phyloP scores from a whole-genome alignment of 2,888 invertebrate genomes.

The Griposia aprilina region DNA sequence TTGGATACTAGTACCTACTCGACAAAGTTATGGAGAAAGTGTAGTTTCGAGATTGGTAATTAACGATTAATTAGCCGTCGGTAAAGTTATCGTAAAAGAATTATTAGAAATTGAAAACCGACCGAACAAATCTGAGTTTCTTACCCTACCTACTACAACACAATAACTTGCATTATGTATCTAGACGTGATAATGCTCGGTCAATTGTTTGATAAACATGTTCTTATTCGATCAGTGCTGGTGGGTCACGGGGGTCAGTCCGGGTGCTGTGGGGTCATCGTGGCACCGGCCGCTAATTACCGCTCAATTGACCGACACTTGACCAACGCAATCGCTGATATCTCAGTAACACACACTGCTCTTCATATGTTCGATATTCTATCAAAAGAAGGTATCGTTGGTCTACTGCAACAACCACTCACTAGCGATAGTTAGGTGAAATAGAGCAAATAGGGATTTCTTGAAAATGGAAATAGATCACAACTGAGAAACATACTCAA shows the following conservation, averaged over 20 bases:
- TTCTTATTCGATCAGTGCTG: not conserved
- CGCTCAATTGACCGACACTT: slow-evolving; percentile 70
- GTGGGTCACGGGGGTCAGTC: slow-evolving; percentile 12
- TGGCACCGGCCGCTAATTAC: slow-evolving; percentile 67
- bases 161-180: not conserved
- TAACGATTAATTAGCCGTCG: slow-evolving; percentile 6
- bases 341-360: slow-evolving; percentile 11
- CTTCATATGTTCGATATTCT: slow-evolving; percentile 2
- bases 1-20: not conserved
- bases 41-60: not conserved
- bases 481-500: too few relatives aligned
- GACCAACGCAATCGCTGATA: slow-evolving; percentile 48
- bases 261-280: slow-evolving; percentile 1
- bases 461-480: not conserved
- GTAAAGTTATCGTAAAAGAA: not conserved
- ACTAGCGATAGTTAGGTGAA: too few relatives aligned
- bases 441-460: not conserved
- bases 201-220: slow-evolving; percentile 4
- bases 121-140: not conserved
- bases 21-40: slow-evolving; percentile 18
- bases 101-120: not conserved
- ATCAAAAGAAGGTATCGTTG: not conserved
- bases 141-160: not conserved
- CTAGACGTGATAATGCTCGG: not conserved
- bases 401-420: not conserved